Base-by-base conservation (phyloP, 92 coral and sea anemone species). In the Epizoanthus scotinus region DNA sequence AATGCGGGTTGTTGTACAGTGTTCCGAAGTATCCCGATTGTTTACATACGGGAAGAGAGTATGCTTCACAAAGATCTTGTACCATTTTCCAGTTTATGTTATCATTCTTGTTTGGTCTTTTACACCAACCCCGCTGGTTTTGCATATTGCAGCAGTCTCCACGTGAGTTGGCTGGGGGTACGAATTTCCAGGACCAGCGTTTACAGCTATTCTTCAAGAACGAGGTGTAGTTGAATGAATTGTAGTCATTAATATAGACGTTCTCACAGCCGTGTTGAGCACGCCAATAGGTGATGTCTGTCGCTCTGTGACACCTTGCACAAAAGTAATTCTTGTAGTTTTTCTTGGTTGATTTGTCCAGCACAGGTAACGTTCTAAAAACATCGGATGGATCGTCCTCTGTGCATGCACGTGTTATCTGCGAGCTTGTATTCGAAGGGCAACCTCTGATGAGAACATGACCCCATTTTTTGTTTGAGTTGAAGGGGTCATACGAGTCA, bases 41-140 rank as follows among this genome's bases (percentile, higher is more conserved):
- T 71, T 15, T 4, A 52, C 77, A 71, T 3, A 71, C 77, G 7
- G 77, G 77, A 24, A 71, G 77, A 52, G 15, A 50, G 54, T 71
- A 71, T 19, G 63, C 77, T 26, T 49, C 61, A 50, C 77, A 71
- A 17, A 71, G 77, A 0, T 28, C 17, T 71, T 49, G 24, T 6
- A 52, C 38, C 62, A 8, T 71, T 24, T 50, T 22, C 62, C 55
- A 22, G 18, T 27, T 52, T 50, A 47, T n/a, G 18, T 50, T 22
- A 5, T 53, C 19, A 24, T 54, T 71, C 0, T 22, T 28, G 24
- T 54, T 54, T 52, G 18, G 21, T 13, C 3, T 27, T 10, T 9
- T 20, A 22, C 15, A 26, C 78, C 78, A 53, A 2, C 49, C 44
- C 7, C 1, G 12, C 28, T 71, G 47, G 4, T 13, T 10, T 12